Percentiles rank a stretch among this genome's conserved stretches.
These are phyloP conservation scores for Scaptomyza cyrtandrae DNA, from an alignment of 2,888 invertebrate genomes.

Conservation along the genomic window DNA sequence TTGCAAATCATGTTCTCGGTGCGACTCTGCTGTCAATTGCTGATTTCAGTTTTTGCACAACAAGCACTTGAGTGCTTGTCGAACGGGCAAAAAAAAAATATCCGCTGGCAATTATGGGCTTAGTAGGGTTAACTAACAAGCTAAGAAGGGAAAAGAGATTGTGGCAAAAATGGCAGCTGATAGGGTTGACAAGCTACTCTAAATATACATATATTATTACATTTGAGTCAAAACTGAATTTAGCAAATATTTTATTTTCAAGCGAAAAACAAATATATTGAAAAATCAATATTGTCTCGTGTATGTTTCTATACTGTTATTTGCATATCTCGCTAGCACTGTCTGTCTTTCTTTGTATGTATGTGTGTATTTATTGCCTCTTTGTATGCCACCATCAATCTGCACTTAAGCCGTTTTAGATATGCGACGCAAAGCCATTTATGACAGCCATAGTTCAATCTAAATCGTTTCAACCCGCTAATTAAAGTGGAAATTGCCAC, in stretches of 20 bases:
- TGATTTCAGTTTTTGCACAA: constrained; percentile 43
- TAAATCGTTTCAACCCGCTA: constrained; percentile 70
- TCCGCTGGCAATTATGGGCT: constrained; percentile 62
- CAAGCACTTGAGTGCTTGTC: constrained; percentile 59
- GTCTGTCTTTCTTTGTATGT: not conserved
- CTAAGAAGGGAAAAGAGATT: not conserved
- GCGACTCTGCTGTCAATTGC: constrained; percentile 80
- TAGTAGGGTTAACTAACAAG: constrained; percentile 32
- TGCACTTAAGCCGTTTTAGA: constrained; percentile 72
- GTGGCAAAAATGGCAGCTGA: not conserved
- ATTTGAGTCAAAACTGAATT: not conserved
- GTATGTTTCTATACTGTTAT: constrained; percentile 1
- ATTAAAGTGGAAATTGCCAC: constrained; percentile 69
- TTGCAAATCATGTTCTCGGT: constrained; percentile 81
- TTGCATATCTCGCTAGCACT: not conserved
- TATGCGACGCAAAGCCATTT: constrained; percentile 68
- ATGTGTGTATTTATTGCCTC: constrained; percentile 18
- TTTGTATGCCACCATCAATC: constrained; percentile 63
- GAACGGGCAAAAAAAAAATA: constrained; percentile 14
- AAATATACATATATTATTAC: too few species aligned
- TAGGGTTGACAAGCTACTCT: not conserved
- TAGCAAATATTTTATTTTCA: not conserved
- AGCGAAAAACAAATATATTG: not conserved
- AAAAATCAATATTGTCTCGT: constrained; percentile 27
- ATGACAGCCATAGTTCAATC: constrained; percentile 75